Percentiles rank a stretch among this genome's conserved stretches.
Evolutionary conservation across 2,888 invertebrate species (phyloP).

Genomic region (Ptilodon capucinus): DNA sequence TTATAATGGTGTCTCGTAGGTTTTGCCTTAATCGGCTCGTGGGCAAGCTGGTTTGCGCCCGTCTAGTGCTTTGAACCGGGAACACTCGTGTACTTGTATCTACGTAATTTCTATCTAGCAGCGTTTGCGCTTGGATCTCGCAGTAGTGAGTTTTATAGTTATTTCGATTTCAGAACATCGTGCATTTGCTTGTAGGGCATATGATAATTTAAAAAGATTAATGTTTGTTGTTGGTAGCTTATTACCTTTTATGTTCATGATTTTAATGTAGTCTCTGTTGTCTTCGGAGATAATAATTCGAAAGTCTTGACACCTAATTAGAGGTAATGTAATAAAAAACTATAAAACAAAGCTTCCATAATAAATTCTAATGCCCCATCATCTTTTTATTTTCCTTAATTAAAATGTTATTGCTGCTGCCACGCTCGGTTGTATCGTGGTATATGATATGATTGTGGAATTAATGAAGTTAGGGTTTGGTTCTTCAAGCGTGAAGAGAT

Average conservation of each 20-base stretch:
- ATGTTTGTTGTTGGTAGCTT: not conserved
- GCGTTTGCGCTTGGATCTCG: not conserved
- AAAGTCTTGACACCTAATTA: not conserved
- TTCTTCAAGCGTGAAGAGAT: slow-evolving; percentile 39
- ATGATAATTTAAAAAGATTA: not conserved
- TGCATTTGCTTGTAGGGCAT: not conserved
- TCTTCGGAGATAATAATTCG: too few relatives aligned
- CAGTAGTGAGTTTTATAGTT: not conserved
- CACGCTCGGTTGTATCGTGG: slow-evolving; percentile 20
- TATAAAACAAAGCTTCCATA: not conserved
- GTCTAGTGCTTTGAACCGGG: not conserved
- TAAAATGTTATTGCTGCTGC: slow-evolving; percentile 12
- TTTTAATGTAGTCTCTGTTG: not conserved
- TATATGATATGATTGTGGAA: slow-evolving; percentile 30
- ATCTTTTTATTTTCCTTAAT: slow-evolving; percentile 8
- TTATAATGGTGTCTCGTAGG: not conserved
- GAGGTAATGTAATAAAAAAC: not conserved
- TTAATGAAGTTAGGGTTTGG: slow-evolving; percentile 29
- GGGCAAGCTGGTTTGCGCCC: not conserved
- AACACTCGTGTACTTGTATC: not conserved
- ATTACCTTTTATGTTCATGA: not conserved
- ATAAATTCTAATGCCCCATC: not conserved
- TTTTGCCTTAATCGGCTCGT: not conserved
- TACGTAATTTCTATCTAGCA: not conserved
- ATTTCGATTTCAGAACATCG: not conserved